Evolutionary conservation across 2,113 vertebrate species (phyloP).

Genomic region (Passer montanus): DNA sequence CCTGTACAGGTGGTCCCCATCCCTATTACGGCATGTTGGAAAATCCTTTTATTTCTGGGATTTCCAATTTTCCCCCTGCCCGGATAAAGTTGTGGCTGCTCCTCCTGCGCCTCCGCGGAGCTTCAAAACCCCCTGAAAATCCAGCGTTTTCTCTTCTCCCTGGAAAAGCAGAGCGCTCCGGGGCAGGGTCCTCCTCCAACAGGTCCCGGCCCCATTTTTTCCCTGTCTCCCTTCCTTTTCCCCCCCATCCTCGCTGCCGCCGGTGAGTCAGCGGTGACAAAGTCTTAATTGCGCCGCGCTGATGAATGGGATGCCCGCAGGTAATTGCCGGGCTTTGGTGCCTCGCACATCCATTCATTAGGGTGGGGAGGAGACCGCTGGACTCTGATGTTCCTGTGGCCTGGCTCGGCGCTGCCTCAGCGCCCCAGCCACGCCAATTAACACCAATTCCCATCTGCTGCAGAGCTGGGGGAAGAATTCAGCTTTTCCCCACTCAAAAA

Average conservation of each 20-base stretch:
- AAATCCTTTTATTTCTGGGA: neutral
- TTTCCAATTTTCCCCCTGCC: accelerated
- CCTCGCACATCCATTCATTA: neutral
- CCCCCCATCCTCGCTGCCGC: neutral
- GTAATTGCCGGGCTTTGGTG: neutral
- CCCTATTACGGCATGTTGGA: accelerated
- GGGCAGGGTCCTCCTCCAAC: neutral
- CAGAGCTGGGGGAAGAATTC: neutral
- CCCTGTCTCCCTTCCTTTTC: neutral
- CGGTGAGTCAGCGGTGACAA: conserved; percentile 37
- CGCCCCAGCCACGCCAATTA: neutral
- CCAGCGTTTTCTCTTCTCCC: neutral
- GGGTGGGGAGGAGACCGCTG: neutral
- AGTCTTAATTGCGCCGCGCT: conserved; percentile 2
- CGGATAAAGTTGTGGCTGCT: neutral
- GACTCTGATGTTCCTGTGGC: neutral
- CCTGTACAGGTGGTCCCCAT: neutral
- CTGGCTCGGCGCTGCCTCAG: neutral
- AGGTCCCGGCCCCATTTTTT: neutral
- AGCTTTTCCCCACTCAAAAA: neutral
- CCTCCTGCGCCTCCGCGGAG: neutral
- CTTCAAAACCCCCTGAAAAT: neutral
- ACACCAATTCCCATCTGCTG: neutral
- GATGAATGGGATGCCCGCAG: conserved; percentile 51
- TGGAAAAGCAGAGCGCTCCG: neutral